These are phyloP conservation scores for Ailuropoda melanoleuca DNA, from an alignment of 2,113 vertebrate species.

Conservation along the genomic window DNA sequence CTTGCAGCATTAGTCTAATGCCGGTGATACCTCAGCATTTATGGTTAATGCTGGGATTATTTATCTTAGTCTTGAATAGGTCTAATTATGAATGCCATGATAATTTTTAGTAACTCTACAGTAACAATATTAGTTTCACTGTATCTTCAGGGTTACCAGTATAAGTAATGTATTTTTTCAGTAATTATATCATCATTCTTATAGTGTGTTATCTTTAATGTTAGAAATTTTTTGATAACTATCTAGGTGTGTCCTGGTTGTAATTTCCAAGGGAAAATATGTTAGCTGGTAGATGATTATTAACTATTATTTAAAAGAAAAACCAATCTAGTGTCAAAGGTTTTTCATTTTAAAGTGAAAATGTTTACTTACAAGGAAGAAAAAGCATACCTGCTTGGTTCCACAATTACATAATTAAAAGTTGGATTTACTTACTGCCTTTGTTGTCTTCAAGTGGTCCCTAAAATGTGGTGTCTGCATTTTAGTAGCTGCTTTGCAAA, in stretches of 20 bases:
- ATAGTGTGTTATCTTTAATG: neutral
- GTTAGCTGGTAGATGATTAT: neutral
- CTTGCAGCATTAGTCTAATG: neutral
- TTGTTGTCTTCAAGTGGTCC: neutral
- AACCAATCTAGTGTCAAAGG: neutral
- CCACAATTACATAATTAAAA: neutral
- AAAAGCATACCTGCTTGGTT: neutral
- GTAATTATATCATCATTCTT: constrained; percentile 10
- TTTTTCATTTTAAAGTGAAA: constrained; percentile 42
- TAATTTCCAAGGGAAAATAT: neutral
- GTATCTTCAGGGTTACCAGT: neutral
- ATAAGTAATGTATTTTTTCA: neutral
- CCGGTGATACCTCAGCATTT: neutral
- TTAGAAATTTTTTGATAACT: constrained; percentile 13
- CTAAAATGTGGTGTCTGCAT: neutral
- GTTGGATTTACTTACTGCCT: neutral
- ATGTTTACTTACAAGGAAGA: neutral
- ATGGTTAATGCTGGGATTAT: neutral
- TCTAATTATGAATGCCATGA: neutral
- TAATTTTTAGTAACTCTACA: neutral
- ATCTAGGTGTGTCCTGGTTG: neutral
- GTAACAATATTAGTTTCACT: neutral
- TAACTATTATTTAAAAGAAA: constrained; percentile 19
- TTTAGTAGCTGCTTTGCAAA: neutral
- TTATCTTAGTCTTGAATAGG: neutral